Evolutionary conservation across 2,113 vertebrate genomes (phyloP).

Genomic region (Neoarius graeffei): DNA sequence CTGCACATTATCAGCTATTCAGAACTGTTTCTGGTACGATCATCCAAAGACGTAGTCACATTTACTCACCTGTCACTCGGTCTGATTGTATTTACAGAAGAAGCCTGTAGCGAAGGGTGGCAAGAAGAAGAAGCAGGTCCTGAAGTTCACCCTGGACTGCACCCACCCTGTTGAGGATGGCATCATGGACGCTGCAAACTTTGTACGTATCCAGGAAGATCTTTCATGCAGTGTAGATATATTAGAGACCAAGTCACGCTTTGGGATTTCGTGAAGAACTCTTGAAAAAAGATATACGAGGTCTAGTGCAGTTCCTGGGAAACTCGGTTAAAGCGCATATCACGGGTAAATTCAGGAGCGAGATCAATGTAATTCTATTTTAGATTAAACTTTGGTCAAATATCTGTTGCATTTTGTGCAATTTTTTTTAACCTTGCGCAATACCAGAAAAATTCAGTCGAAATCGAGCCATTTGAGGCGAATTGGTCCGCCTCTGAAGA

Average conservation of each 20-base stretch:
- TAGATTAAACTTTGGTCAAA: too few species aligned
- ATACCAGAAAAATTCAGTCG: too few species aligned
- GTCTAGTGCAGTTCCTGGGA: too few species aligned
- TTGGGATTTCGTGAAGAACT: neutral
- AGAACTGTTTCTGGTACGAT: neutral
- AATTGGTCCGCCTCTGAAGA: too few species aligned
- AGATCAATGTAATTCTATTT: too few species aligned
- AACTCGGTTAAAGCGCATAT: too few species aligned
- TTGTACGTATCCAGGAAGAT: conserved; percentile 75
- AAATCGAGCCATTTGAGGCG: too few species aligned
- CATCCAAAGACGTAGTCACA: accelerated
- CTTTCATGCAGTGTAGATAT: neutral
- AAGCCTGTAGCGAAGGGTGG: conserved; percentile 87
- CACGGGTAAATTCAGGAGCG: too few species aligned
- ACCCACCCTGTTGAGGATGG: conserved; percentile 98
- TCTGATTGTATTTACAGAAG: conserved; percentile 72
- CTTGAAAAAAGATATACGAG: neutral
- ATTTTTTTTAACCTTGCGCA: too few species aligned
- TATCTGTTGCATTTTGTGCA: too few species aligned
- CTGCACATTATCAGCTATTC: neutral
- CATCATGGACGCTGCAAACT: conserved; percentile 98
- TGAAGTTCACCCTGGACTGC: conserved; percentile 96
- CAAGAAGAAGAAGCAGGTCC: conserved; percentile 95
- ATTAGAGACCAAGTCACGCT: neutral
- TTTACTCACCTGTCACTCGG: neutral